Percentiles rank a stretch among this genome's conserved stretches.
phyloP scores from a whole-genome alignment of 1,140 invertebrate species.

The Diachasmimorpha longicaudata region DNA sequence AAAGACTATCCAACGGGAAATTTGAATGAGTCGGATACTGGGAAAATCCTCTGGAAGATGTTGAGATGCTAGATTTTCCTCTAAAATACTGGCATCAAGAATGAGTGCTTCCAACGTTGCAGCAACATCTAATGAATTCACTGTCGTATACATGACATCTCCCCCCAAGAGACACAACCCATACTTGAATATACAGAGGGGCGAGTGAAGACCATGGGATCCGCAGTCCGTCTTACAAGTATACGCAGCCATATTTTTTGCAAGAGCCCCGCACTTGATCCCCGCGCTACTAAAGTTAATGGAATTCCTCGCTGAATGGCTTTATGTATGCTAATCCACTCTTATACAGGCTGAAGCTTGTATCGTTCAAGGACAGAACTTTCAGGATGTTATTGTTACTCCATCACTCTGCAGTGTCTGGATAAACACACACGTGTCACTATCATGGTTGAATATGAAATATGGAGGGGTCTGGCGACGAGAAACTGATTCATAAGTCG shows the following conservation, averaged over 20 bases:
- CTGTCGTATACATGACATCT: too few relatives aligned
- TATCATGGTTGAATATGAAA: background rate
- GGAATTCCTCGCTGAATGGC: constrained; percentile 27
- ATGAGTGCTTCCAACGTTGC: too few relatives aligned
- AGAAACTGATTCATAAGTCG: background rate
- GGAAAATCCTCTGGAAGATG: too few relatives aligned
- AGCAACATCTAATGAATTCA: too few relatives aligned
- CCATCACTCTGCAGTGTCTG: background rate
- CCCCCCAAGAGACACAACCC: too few relatives aligned
- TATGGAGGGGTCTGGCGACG: background rate
- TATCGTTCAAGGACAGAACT: background rate
- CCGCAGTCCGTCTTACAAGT: background rate
- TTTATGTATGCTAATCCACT: constrained; percentile 35
- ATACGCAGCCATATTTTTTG: background rate
- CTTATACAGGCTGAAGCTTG: constrained; percentile 3
- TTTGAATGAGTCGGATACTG: too few relatives aligned
- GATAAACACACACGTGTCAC: background rate
- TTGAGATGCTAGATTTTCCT: too few relatives aligned
- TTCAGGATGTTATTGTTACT: background rate
- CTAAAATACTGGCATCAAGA: too few relatives aligned
- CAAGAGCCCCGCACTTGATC: background rate
- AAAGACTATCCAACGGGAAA: too few relatives aligned
- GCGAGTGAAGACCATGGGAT: background rate
- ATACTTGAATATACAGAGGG: background rate
- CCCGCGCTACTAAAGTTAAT: constrained; percentile 25